Percentiles rank a stretch among this genome's conserved stretches.
phyloP scores from a whole-genome alignment of 2,113 vertebrate genomes.

The Regulus satrapa region DNA sequence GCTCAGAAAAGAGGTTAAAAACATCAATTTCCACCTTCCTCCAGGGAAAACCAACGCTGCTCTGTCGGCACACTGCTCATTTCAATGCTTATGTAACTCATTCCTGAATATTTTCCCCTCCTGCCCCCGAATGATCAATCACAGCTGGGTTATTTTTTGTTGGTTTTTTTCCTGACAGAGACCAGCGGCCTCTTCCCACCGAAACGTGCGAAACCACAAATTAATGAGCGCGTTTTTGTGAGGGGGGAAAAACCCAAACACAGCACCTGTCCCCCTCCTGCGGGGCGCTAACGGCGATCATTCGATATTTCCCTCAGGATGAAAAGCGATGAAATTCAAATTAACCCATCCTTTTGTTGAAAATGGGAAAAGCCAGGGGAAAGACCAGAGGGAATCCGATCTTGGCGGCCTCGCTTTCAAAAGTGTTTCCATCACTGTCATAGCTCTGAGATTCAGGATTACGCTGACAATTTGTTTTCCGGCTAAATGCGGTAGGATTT shows the following conservation, averaged over 20 bases:
- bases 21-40: not conserved
- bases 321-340: slow-evolving; percentile 45
- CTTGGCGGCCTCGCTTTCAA: not conserved
- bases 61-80: not conserved
- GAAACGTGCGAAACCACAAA: not conserved
- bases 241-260: not conserved
- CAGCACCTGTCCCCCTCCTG: slow-evolving; percentile 8
- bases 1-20: not conserved
- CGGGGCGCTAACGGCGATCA: not conserved
- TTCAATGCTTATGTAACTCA: not conserved
- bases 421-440: not conserved
- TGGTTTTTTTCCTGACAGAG: not conserved
- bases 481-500: not conserved
- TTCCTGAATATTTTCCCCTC: not conserved
- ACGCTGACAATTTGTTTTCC: not conserved
- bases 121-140: not conserved
- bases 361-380: not conserved
- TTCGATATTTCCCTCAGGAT: slow-evolving; percentile 8
- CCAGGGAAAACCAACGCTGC: not conserved
- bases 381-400: not conserved
- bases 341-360: not conserved
- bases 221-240: not conserved
- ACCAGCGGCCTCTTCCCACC: not conserved
- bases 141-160: no score
- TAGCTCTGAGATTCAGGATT: not conserved